Conservation (phyloP, 2,113 vertebrate species). For the Antigone vipio region DNA sequence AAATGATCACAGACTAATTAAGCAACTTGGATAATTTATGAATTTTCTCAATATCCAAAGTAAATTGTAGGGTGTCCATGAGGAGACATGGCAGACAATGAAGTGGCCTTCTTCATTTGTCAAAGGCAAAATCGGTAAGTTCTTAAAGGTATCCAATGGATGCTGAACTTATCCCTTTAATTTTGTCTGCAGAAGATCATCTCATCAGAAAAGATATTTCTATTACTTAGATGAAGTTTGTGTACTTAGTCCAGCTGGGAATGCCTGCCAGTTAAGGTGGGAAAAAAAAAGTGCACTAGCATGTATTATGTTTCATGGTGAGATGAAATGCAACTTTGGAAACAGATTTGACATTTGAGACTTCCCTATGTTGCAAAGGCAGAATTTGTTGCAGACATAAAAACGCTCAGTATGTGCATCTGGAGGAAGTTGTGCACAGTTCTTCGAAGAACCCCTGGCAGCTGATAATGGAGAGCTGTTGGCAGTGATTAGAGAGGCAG, state of each 20-base stretch:
- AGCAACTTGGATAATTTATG: neutral
- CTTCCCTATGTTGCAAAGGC: conserved; percentile 8
- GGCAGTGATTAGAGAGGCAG: conserved; percentile 77
- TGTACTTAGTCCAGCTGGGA: neutral
- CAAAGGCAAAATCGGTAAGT: neutral
- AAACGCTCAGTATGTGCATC: conserved; percentile 34
- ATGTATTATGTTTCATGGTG: neutral
- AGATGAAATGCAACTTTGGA: conserved; percentile 35
- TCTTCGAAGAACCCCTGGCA: conserved; percentile 65
- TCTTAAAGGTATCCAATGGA: neutral
- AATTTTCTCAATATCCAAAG: neutral
- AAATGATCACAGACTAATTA: neutral
- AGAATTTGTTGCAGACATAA: conserved; percentile 43
- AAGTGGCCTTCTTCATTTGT: neutral
- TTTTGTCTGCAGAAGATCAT: neutral
- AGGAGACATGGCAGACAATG: neutral
- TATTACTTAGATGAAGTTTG: neutral
- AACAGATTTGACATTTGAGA: conserved; percentile 18
- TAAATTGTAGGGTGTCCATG: neutral
- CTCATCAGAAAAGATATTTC: neutral
- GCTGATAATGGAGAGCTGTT: conserved; percentile 74
- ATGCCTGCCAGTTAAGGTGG: neutral
- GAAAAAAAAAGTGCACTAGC: neutral
- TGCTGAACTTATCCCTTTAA: neutral
- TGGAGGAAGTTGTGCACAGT: conserved; percentile 47